Evolutionary conservation across 2,888 invertebrate genomes (phyloP).

Genomic region (Smittia sp.): DNA sequence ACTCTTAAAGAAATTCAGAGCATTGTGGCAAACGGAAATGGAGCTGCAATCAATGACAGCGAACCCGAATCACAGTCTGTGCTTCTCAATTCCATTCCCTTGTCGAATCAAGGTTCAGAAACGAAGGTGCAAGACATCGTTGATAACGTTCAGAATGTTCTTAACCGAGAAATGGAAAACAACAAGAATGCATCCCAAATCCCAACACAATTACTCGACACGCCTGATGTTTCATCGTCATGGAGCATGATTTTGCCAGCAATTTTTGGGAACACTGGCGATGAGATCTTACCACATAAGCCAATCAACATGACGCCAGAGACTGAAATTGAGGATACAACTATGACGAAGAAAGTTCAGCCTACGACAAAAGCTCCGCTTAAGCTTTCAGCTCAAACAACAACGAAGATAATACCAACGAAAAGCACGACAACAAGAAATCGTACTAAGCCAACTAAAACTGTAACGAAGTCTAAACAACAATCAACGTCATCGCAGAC

Average conservation of each 20-base stretch:
- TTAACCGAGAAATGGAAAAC: constrained; percentile 68
- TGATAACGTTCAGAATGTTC: constrained; percentile 76
- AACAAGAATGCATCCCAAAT: constrained; percentile 57
- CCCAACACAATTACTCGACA: constrained; percentile 60
- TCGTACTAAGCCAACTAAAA: constrained; percentile 5
- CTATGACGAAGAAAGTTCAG: constrained; percentile 41
- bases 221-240: constrained; percentile 70
- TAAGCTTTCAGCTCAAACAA: constrained; percentile 43
- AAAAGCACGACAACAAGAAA: constrained; percentile 40
- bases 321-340: constrained; percentile 50
- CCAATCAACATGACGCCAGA: constrained; percentile 54
- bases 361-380: constrained; percentile 27
- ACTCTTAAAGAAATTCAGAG: constrained; percentile 80
- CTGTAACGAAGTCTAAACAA: not conserved
- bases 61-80: constrained; percentile 53
- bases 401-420: constrained; percentile 30
- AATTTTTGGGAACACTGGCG: constrained; percentile 70
- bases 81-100: constrained; percentile 48
- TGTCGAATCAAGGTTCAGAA: constrained; percentile 59
- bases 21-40: constrained; percentile 78
- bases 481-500: constrained; percentile 34
- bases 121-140: constrained; percentile 76
- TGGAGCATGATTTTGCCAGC: constrained; percentile 82
- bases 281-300: constrained; percentile 60
- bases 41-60: constrained; percentile 48